A percentile compares a stretch with the other conserved stretches of the same genome.
Evolutionary conservation across 2,113 vertebrate species (phyloP).

Genomic region (Vicugna pacos): DNA sequence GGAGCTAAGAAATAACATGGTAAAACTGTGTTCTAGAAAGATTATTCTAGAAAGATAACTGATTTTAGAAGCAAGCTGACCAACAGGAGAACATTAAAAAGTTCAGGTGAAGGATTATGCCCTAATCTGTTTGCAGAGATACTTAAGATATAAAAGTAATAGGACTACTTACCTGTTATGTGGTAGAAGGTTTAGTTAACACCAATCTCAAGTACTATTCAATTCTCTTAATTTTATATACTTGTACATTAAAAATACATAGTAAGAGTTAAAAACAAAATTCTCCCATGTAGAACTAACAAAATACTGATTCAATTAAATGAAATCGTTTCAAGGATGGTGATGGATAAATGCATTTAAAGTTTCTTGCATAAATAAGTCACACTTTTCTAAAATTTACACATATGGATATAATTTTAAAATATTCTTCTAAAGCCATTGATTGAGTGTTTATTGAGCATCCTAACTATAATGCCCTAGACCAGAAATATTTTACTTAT

Average conservation of each 20-base stretch:
- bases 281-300: neutral
- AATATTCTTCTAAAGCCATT: neutral
- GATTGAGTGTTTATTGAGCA: neutral
- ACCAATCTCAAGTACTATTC: neutral
- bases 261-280: constrained; percentile 8
- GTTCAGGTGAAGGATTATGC: neutral
- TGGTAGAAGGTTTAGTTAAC: neutral
- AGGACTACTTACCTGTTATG: neutral
- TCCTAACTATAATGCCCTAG: neutral
- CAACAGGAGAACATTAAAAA: neutral
- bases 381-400: constrained; percentile 68
- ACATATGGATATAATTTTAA: constrained; percentile 28
- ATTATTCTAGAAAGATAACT: neutral
- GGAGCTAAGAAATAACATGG: neutral
- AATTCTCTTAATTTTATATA: neutral
- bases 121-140: neutral
- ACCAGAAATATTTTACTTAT: neutral
- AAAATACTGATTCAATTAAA: constrained; percentile 55
- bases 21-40: neutral
- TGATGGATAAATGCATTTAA: constrained; percentile 34
- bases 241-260: neutral
- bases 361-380: constrained; percentile 59
- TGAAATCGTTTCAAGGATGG: constrained; percentile 61
- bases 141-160: neutral
- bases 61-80: neutral